A percentile compares a stretch with the other conserved stretches of the same genome.
These are phyloP conservation scores for Aporrectodea caliginosa DNA, from an alignment of 1,140 invertebrate species.

Conservation along the genomic window DNA sequence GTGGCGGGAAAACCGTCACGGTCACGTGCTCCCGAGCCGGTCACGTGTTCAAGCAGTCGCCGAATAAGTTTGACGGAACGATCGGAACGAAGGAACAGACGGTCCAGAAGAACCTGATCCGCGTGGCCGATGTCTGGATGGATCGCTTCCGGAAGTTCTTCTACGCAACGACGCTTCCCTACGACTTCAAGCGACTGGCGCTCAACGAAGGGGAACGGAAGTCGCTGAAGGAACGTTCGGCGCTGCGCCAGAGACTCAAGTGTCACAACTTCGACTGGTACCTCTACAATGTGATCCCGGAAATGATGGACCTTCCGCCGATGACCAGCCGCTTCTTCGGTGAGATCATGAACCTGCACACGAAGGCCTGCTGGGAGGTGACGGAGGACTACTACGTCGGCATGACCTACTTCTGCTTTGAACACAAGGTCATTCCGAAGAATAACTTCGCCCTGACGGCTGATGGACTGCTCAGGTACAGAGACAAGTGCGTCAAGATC, in stretches of 20 bases:
- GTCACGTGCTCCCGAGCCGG: constrained; percentile 23
- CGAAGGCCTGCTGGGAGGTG: constrained; percentile 24
- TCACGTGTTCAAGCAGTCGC: constrained; percentile 25
- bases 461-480: constrained; percentile 22
- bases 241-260: constrained; percentile 13
- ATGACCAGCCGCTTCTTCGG: constrained; percentile 27
- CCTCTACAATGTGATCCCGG: constrained; percentile 22
- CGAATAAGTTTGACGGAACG: constrained; percentile 25
- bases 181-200: constrained; percentile 8
- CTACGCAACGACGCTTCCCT: constrained; percentile 17
- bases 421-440: constrained; percentile 32
- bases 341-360: constrained; percentile 31
- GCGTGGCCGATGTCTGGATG: constrained; percentile 27
- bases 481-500: constrained; percentile 27
- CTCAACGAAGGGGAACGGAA: neutral
- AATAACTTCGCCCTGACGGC: constrained; percentile 29
- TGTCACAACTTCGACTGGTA: constrained; percentile 28
- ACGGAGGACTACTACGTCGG: constrained; percentile 31
- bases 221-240: constrained; percentile 1
- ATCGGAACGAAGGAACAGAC: constrained; percentile 13
- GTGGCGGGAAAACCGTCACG: constrained; percentile 20
- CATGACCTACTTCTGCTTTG: constrained; percentile 32
- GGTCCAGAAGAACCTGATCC: constrained; percentile 21
- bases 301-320: constrained; percentile 16
- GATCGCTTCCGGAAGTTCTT: constrained; percentile 21